Evolutionary conservation across 2,888 invertebrate genomes (phyloP).

Genomic region (Formica aserva): DNA sequence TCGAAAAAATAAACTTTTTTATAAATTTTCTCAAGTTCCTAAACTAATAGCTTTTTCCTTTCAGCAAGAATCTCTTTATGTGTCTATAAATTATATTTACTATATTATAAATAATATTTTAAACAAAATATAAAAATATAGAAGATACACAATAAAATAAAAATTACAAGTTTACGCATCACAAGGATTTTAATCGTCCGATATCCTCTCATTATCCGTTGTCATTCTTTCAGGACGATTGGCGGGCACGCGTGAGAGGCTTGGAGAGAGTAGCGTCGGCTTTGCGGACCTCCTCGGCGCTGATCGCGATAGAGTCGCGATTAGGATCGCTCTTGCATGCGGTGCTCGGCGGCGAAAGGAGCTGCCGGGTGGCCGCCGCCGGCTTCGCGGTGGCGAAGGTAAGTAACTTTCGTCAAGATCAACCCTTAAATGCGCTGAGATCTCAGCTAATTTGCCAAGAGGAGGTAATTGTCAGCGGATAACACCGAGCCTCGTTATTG

Average conservation of each 20-base stretch:
- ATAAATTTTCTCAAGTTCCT: background rate
- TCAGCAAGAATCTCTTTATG: background rate
- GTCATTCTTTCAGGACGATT: constrained; percentile 86
- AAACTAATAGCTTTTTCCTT: background rate
- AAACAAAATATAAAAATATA: no score
- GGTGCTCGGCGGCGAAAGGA: constrained; percentile 89
- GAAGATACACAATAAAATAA: background rate
- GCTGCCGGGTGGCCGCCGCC: constrained; percentile 86
- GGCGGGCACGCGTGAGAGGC: constrained; percentile 87
- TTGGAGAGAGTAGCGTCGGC: constrained; percentile 88
- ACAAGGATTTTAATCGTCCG: background rate
- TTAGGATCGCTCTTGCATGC: constrained; percentile 89
- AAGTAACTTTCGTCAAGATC: constrained; percentile 55
- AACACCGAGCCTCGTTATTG: constrained; percentile 27
- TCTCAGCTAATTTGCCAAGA: constrained; percentile 6
- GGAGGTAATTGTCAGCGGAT: background rate
- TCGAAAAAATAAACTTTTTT: background rate
- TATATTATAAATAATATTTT: background rate
- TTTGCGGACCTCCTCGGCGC: constrained; percentile 87
- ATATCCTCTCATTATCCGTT: background rate
- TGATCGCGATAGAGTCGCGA: constrained; percentile 88
- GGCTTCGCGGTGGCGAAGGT: constrained; percentile 85
- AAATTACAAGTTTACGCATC: no score
- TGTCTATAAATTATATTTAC: background rate
- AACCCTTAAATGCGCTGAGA: constrained; percentile 27